A percentile compares a stretch with the other conserved stretches of the same genome.
phyloP scores from a whole-genome alignment of 2,113 vertebrate genomes.

The Crocuta crocuta region DNA sequence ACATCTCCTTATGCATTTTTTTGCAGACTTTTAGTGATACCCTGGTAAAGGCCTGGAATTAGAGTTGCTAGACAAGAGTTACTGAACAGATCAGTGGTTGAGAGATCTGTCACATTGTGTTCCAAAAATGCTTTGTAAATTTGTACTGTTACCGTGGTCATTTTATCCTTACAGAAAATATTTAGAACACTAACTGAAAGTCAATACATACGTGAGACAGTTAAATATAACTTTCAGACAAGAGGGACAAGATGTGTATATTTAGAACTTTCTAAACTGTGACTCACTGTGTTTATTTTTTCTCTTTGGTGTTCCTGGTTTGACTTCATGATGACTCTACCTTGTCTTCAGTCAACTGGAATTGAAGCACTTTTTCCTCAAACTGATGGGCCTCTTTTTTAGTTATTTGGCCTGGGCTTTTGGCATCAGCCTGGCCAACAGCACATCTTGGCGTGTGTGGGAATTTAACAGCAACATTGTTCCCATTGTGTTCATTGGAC shows the following conservation, averaged over 20 bases:
- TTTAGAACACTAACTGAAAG: neutral
- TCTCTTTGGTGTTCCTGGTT: neutral
- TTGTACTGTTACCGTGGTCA: no score
- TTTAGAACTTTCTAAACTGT: neutral
- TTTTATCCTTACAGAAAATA: neutral
- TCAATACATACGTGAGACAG: accelerated
- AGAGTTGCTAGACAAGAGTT: neutral
- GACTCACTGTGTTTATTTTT: neutral
- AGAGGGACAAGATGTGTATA: neutral
- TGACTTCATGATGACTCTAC: neutral
- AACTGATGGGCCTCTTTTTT: neutral
- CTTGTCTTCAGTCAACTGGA: neutral
- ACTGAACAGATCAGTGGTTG: neutral
- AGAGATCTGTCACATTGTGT: neutral
- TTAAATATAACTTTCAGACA: neutral
- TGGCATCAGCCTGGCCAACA: conserved; percentile 58
- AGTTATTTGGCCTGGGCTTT: neutral
- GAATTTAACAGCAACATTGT: conserved; percentile 77
- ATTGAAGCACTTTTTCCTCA: neutral
- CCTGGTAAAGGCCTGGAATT: neutral
- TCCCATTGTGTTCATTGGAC: conserved; percentile 85
- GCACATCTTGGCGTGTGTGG: conserved; percentile 89
- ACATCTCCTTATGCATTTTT: neutral
- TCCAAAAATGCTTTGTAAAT: neutral
- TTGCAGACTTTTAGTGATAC: neutral